phyloP scores from a whole-genome alignment of 2,113 vertebrate genomes.

The Lagenorhynchus albirostris region DNA sequence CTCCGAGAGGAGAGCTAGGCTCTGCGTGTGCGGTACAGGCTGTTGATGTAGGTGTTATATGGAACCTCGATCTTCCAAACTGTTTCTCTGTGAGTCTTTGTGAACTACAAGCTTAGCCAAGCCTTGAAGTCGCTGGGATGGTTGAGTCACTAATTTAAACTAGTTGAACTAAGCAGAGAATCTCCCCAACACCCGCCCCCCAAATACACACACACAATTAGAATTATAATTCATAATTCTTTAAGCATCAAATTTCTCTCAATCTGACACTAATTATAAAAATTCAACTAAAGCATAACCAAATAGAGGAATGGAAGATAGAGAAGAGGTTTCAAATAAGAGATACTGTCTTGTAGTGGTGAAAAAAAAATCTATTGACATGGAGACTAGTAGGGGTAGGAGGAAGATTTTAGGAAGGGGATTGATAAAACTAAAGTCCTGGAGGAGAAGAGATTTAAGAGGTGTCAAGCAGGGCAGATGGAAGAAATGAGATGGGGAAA shows the following conservation, averaged over 20 bases:
- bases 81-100: background rate
- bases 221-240: constrained; percentile 15
- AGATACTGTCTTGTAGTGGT: background rate
- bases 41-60: background rate
- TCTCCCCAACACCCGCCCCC: background rate
- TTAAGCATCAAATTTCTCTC: background rate
- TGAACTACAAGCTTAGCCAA: background rate
- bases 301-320: background rate
- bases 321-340: background rate
- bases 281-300: background rate
- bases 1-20: background rate
- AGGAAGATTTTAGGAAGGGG: background rate
- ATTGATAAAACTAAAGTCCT: background rate
- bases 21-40: background rate
- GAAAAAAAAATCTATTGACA: background rate
- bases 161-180: background rate
- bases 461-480: background rate
- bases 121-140: background rate
- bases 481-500: background rate
- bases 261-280: constrained; percentile 13
- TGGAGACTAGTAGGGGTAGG: background rate
- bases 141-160: constrained; percentile 16
- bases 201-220: background rate
- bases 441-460: background rate
- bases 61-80: background rate